phyloP scores from a whole-genome alignment of 2,888 invertebrate species.

The Ectobius pallidus region DNA sequence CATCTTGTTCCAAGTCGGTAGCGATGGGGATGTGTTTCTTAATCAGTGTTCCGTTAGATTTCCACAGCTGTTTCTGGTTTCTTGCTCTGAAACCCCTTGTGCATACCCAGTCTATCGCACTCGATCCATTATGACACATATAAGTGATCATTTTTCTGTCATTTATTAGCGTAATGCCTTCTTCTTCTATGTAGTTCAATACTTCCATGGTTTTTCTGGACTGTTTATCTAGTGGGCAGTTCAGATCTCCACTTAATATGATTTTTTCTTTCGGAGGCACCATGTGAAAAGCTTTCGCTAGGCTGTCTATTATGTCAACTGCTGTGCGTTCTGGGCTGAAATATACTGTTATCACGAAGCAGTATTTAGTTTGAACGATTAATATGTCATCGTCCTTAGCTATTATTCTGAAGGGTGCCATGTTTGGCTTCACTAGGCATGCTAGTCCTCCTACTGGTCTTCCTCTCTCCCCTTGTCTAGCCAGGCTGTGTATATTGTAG shows the following conservation, averaged over 20 bases:
- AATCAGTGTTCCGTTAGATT: no score
- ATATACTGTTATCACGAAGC: no score
- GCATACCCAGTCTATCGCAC: neutral
- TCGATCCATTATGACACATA: neutral
- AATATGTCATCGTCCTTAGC: neutral
- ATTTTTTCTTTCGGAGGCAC: neutral
- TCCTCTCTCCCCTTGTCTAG: neutral
- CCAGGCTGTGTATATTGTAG: neutral
- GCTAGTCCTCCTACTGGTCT: neutral
- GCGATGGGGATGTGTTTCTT: no score
- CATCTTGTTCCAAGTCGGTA: no score
- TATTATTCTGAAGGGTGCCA: neutral
- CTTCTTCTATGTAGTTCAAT: neutral
- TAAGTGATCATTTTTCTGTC: neutral
- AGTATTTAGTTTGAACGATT: no score
- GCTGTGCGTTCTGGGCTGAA: no score
- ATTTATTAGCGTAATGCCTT: neutral
- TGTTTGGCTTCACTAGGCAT: neutral
- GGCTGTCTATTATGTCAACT: neutral
- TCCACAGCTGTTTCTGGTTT: no score
- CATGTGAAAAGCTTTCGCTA: neutral
- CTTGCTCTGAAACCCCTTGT: constrained; percentile 3
- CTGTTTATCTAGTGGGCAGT: neutral
- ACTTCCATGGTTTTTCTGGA: neutral
- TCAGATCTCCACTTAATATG: neutral